Evolutionary conservation across 2,113 vertebrate genomes (phyloP).

Genomic region (Hippotragus niger): DNA sequence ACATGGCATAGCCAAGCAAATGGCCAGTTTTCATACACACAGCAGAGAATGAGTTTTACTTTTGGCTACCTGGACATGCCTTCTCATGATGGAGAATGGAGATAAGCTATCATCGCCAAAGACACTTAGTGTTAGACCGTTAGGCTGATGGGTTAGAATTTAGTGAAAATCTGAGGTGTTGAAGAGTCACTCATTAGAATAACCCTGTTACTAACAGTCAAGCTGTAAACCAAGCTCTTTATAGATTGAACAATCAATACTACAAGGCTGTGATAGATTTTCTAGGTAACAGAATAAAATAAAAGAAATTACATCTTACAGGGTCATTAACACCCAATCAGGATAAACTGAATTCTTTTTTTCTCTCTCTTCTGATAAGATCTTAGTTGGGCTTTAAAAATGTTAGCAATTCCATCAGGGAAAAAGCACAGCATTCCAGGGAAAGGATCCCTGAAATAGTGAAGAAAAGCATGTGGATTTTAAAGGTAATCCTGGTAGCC

Average conservation of each 20-base stretch:
- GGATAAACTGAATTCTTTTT: conserved; percentile 41
- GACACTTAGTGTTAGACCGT: background rate
- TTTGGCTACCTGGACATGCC: background rate
- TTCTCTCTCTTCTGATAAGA: conserved; percentile 19
- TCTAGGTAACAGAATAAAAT: conserved; percentile 75
- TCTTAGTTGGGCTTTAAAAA: conserved; percentile 39
- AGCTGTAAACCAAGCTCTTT: conserved; percentile 60
- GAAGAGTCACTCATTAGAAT: conserved; percentile 73
- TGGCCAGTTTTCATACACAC: background rate
- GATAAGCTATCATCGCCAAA: background rate
- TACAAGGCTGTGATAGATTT: conserved; percentile 74
- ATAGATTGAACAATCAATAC: conserved; percentile 75
- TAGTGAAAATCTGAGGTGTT: conserved; percentile 64
- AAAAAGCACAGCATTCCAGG: background rate
- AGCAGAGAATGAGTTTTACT: background rate
- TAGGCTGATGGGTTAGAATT: conserved; percentile 38
- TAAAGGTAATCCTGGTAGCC: background rate
- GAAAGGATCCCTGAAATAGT: background rate
- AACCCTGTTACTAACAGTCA: conserved; percentile 74
- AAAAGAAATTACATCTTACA: conserved; percentile 70
- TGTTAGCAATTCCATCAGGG: conserved; percentile 5
- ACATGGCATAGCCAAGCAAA: background rate
- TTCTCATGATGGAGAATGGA: background rate
- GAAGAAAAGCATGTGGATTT: background rate
- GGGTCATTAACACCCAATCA: conserved; percentile 73